Base-by-base conservation (phyloP, 2,888 invertebrate genomes). In the Mimumesa dahlbomi region DNA sequence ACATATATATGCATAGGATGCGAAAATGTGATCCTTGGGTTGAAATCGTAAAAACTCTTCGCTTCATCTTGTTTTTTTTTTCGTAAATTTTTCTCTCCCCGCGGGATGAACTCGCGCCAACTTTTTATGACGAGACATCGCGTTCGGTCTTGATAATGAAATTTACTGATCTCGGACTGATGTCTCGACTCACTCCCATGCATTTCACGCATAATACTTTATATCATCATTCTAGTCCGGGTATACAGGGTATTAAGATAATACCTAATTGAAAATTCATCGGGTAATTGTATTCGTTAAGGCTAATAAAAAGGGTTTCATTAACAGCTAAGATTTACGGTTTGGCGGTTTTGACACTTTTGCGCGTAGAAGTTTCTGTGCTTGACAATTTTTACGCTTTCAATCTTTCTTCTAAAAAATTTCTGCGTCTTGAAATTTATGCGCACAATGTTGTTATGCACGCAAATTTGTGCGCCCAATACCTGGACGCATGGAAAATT, bases 111-210 rank as follows among this genome's bases (percentile, higher is more conserved):
- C 53, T 38, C 43, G 31, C 49, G 56, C 69, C 53, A 70, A 74
- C 52, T 65, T 77, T 74, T 77, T 77, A 77, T 52, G 61, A 69
- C 14, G 45, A 40, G 34, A 73, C 52, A 43, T 67, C 61, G 48
- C 59, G 57, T 36, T 72, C 62, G 61, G 19, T 46, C 50, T 64
- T 42, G 53, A 38, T 63, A 63, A 73, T 73, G 67, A 77, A 73
- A 68, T 57, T 57, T 21, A 34, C 52, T 16, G 59, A 67, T 54
- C 22, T 53, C 54, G 21, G 52, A 4, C 45, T 56, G 52, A 50
- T 36, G 9, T 65, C 57, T 50, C 34, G 1, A 18, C 38, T 42
- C 48, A 49, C 36, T 57, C 56, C 42, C 46, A 40, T 38, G 40
- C 31, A 42, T 67, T 71, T 70, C 63, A 52, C 57, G 64, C 57